These are phyloP conservation scores for Podarcis lilfordi DNA, from an alignment of 2,797 vertebrate species.

Conservation along the genomic window DNA sequence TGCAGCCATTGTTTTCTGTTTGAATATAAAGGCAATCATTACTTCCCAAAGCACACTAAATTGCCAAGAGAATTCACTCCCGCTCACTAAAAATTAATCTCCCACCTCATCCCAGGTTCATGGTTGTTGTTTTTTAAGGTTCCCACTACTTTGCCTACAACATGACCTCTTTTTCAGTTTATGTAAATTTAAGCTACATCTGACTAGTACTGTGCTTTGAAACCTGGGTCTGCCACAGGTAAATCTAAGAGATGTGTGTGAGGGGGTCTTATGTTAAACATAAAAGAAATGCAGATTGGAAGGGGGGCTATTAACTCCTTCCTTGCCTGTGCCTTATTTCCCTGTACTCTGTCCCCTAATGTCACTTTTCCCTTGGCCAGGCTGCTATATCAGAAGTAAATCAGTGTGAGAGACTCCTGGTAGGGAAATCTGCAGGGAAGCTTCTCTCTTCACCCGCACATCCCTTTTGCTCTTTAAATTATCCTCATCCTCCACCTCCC, in stretches of 20 bases:
- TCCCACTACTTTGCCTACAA: not conserved
- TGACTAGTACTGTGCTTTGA: not conserved
- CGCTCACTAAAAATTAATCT: not conserved
- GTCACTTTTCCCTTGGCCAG: not conserved
- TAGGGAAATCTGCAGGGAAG: not conserved
- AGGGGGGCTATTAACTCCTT: not conserved
- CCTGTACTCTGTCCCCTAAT: not conserved
- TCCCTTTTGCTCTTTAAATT: not conserved
- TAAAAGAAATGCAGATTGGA: not conserved
- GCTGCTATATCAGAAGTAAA: not conserved
- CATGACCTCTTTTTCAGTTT: not conserved
- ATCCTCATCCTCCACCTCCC: not conserved
- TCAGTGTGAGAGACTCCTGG: not conserved
- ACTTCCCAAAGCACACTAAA: conserved; percentile 20
- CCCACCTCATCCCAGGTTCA: not conserved
- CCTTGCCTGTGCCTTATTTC: not conserved
- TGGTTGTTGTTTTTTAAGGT: not conserved
- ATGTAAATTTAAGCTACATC: not conserved
- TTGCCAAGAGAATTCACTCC: not conserved
- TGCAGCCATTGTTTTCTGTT: not conserved
- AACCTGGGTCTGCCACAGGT: not conserved
- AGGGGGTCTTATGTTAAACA: not conserved
- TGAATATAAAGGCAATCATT: not conserved
- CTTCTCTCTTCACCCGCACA: not conserved
- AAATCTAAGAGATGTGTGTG: not conserved